phyloP scores from a whole-genome alignment of 2,113 vertebrate genomes.

The Macquaria australasica region DNA sequence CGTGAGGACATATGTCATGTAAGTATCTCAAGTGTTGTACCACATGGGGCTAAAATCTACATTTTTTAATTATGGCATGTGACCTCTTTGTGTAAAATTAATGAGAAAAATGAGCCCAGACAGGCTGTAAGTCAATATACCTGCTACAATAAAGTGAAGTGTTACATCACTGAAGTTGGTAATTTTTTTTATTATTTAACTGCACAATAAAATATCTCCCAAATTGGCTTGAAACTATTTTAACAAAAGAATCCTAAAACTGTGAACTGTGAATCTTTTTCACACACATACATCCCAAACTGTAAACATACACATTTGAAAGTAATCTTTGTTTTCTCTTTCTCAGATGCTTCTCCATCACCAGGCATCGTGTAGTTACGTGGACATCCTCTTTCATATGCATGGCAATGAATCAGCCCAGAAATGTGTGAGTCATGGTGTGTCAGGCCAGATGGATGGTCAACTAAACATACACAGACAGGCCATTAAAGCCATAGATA shows the following conservation, averaged over 20 bases:
- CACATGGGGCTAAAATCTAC: conserved; percentile 36
- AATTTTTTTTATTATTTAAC: background rate
- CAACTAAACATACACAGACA: conserved; percentile 72
- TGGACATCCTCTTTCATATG: conserved; percentile 46
- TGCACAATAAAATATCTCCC: background rate
- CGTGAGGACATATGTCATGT: conserved; percentile 26
- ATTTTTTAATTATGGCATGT: conserved; percentile 40
- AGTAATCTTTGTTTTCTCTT: background rate
- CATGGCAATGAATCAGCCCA: conserved; percentile 62
- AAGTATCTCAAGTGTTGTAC: conserved; percentile 42
- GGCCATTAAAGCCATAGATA: conserved; percentile 72
- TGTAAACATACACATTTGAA: conserved; percentile 11
- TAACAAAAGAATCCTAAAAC: background rate
- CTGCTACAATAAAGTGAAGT: background rate
- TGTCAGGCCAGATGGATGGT: conserved; percentile 73
- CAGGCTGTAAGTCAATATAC: background rate
- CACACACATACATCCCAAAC: background rate
- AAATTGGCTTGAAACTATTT: background rate
- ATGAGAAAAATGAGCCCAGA: conserved; percentile 28
- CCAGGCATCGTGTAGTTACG: conserved; percentile 2
- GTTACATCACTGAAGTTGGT: background rate
- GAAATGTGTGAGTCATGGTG: conserved; percentile 55
- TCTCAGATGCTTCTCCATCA: conserved; percentile 3
- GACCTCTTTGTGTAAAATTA: conserved; percentile 49
- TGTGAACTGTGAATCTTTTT: background rate